Evolutionary conservation across 2,113 vertebrate species (phyloP).

Genomic region (Tursiops truncatus): DNA sequence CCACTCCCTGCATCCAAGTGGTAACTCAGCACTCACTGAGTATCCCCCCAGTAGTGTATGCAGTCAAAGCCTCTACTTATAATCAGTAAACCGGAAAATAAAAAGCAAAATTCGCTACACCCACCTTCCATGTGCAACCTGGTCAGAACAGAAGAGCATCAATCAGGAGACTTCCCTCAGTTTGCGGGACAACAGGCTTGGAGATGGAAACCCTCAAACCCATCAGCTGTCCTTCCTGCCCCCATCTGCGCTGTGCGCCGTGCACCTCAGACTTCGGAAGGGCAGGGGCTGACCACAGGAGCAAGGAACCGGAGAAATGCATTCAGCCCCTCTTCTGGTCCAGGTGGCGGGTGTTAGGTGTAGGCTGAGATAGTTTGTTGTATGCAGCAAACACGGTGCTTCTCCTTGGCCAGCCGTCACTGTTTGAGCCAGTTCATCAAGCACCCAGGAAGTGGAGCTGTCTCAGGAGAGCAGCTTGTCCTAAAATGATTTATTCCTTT

Average conservation of each 20-base stretch:
- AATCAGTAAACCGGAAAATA: not conserved
- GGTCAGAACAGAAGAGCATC: not conserved
- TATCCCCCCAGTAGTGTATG: too few species aligned
- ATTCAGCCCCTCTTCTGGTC: not conserved
- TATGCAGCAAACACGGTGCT: not conserved
- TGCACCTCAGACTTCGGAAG: not conserved
- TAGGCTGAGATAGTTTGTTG: not conserved
- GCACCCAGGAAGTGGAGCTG: not conserved
- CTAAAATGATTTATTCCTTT: conserved; percentile 14
- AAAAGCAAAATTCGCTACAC: not conserved
- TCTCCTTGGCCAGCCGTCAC: not conserved
- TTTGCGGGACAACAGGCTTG: not conserved
- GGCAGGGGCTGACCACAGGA: not conserved
- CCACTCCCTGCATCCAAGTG: not conserved
- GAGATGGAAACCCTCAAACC: not conserved
- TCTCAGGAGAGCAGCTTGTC: not conserved
- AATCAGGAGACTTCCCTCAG: not conserved
- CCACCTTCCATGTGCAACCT: not conserved
- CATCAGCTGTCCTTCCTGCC: not conserved
- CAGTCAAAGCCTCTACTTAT: not conserved
- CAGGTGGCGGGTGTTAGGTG: not conserved
- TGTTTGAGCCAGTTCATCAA: not conserved
- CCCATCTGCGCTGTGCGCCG: fast-evolving
- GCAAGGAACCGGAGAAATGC: not conserved
- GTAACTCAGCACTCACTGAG: not conserved